These are phyloP conservation scores for Piliocolobus tephrosceles DNA, from an alignment of 2,113 vertebrate genomes.

Conservation along the genomic window DNA sequence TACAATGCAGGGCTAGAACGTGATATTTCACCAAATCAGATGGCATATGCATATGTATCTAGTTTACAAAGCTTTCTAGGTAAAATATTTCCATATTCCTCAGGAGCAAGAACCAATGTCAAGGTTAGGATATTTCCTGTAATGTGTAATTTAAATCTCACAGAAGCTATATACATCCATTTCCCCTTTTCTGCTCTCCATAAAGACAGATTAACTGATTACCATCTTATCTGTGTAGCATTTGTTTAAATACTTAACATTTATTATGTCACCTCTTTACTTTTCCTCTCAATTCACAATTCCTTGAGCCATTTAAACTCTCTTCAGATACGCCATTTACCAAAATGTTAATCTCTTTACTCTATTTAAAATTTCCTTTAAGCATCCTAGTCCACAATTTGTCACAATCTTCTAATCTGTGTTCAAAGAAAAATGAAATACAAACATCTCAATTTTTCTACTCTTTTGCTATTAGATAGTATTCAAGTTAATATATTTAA, in stretches of 20 bases:
- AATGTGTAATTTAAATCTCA: not conserved
- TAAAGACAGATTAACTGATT: constrained; percentile 15
- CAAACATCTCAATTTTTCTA: not conserved
- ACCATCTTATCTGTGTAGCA: not conserved
- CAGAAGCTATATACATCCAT: not conserved
- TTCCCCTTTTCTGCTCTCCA: not conserved
- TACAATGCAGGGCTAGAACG: not conserved
- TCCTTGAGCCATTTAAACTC: not conserved
- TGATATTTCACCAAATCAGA: not conserved
- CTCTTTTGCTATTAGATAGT: not conserved
- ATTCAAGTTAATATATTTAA: not conserved
- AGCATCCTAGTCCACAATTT: constrained; percentile 38
- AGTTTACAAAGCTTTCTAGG: not conserved
- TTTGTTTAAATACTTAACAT: constrained; percentile 15
- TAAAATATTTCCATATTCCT: not conserved
- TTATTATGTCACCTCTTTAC: not conserved
- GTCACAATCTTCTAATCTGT: not conserved
- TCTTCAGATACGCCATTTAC: not conserved
- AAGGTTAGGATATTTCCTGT: not conserved
- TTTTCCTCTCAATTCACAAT: not conserved
- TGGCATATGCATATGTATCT: not conserved
- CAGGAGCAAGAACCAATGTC: not conserved
- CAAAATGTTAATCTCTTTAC: constrained; percentile 46
- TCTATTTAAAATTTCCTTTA: not conserved
- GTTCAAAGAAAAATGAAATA: constrained; percentile 12